Conservation (phyloP, 2,797 vertebrate species). For the Scolopax bukidnonensis region DNA sequence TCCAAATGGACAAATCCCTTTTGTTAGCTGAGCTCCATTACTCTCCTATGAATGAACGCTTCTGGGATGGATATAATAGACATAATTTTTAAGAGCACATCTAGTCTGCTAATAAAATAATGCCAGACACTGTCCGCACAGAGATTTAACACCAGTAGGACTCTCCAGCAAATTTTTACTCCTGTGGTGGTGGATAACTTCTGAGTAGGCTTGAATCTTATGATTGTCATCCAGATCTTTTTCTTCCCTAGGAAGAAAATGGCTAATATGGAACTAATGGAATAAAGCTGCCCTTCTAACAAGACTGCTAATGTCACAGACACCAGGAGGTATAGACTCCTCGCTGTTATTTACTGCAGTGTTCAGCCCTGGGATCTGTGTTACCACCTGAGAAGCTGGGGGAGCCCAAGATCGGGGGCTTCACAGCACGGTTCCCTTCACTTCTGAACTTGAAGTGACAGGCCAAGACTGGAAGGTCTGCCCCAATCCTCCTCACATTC, state of each 20-base stretch:
- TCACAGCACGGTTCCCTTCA: not conserved
- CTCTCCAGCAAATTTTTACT: constrained; percentile 17
- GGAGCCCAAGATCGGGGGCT: not conserved
- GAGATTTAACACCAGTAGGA: constrained; percentile 43
- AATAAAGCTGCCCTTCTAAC: not conserved
- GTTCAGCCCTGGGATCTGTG: not conserved
- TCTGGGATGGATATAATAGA: constrained; percentile 54
- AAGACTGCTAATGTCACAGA: not conserved
- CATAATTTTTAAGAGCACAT: constrained; percentile 46
- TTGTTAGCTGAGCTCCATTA: constrained; percentile 69
- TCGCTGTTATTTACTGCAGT: not conserved
- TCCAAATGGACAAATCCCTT: constrained; percentile 67
- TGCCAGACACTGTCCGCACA: constrained; percentile 17
- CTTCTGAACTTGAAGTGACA: not conserved
- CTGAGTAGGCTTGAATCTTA: not conserved
- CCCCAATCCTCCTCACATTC: not conserved
- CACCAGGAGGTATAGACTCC: not conserved
- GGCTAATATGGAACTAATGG: not conserved
- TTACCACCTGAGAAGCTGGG: not conserved
- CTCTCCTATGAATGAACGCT: constrained; percentile 42
- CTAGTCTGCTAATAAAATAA: constrained; percentile 52
- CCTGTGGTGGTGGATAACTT: not conserved
- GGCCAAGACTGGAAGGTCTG: not conserved
- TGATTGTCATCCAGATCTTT: not conserved
- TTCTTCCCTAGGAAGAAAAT: not conserved